Evolutionary conservation across 2,888 invertebrate species (phyloP).

Genomic region (Toxonevra muliebris): DNA sequence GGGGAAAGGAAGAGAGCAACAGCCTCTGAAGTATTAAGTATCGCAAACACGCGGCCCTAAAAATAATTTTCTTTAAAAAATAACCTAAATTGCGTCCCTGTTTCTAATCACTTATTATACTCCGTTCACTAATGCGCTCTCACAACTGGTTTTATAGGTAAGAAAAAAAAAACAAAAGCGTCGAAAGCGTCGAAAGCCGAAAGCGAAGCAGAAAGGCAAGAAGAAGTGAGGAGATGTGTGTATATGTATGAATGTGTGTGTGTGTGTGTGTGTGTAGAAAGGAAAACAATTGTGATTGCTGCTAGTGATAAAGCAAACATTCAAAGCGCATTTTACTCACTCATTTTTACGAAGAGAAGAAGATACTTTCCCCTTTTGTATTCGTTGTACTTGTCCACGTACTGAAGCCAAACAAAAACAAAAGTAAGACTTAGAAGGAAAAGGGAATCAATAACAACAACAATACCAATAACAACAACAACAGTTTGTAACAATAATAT

Average conservation of each 20-base stretch:
- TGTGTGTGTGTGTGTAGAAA: constrained; percentile 16
- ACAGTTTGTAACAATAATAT: background rate
- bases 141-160: no score
- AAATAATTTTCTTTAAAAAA: no score
- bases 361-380: background rate
- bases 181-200: background rate
- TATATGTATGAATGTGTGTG: background rate
- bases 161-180: background rate
- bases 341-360: background rate
- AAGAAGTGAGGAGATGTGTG: background rate
- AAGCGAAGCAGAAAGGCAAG: background rate
- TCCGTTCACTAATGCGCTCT: no score
- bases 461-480: constrained; percentile 13
- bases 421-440: constrained; percentile 1
- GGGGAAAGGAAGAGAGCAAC: no score
- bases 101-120: no score
- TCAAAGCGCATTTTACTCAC: constrained; percentile 16
- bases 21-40: no score
- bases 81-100: no score
- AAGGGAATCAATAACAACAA: constrained; percentile 16
- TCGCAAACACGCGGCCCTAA: no score
- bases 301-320: constrained; percentile 38
- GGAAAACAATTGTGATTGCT: constrained; percentile 34
- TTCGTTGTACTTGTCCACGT: background rate
- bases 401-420: constrained; percentile 10